Evolutionary conservation across 1,140 invertebrate genomes (phyloP).

Genomic region (Platyscapa corneri): DNA sequence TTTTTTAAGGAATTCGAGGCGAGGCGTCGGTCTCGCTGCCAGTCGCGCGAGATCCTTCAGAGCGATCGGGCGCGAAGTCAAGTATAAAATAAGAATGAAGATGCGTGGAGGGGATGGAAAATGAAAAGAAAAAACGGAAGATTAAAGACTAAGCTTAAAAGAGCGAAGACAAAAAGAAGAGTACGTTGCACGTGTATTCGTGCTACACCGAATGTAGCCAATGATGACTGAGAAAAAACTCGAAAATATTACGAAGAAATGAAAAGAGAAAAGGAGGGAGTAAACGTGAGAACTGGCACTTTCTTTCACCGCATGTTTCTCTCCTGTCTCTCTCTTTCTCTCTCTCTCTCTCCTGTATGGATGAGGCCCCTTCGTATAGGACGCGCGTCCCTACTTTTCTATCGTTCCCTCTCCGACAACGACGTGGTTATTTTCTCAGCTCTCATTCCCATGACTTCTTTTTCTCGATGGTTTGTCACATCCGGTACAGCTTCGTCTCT

Average conservation of each 20-base stretch:
- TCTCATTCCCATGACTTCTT: neutral
- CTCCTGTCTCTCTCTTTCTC: constrained; percentile 18
- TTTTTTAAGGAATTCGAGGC: neutral
- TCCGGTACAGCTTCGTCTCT: neutral
- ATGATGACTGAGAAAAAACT: neutral
- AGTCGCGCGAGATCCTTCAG: neutral
- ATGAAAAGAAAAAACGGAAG: neutral
- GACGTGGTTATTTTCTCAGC: constrained; percentile 20
- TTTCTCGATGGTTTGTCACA: neutral
- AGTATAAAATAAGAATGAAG: neutral
- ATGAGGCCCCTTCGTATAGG: no score
- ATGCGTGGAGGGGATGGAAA: constrained; percentile 15
- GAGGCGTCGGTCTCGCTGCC: neutral
- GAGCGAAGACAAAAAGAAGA: constrained; percentile 30
- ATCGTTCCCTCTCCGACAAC: constrained; percentile 19
- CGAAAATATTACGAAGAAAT: constrained; percentile 31
- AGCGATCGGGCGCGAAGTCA: neutral
- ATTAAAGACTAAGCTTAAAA: constrained; percentile 21
- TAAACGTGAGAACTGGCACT: constrained; percentile 33
- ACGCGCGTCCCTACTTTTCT: no score
- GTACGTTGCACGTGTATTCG: neutral
- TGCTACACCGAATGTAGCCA: neutral
- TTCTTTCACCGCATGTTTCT: constrained; percentile 7
- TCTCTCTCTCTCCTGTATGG: constrained; percentile 48
- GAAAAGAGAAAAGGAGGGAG: neutral